phyloP scores from a whole-genome alignment of 1,140 invertebrate species.

The Zaprionus vittiger region DNA sequence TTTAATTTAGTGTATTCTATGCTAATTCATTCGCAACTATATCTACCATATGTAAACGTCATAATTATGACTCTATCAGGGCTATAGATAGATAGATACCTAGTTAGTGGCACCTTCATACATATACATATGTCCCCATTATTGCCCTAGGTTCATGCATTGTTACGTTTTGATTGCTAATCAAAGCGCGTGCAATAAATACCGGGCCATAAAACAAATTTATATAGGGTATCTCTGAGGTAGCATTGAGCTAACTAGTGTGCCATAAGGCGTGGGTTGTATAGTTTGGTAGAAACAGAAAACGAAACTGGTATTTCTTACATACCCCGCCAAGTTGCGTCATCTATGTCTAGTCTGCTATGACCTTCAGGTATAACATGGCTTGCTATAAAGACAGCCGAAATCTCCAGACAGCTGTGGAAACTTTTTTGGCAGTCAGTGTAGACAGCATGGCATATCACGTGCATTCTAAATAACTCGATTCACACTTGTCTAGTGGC shows the following conservation, averaged over 20 bases:
- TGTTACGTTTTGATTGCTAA: conserved; percentile 21
- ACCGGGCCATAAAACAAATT: conserved; percentile 12
- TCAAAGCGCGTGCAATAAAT: conserved; percentile 13
- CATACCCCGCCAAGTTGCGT: background rate
- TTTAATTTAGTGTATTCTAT: background rate
- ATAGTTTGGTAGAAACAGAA: background rate
- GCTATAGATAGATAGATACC: background rate
- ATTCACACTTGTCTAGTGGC: background rate
- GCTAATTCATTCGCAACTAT: background rate
- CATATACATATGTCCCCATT: background rate
- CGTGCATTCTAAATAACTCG: conserved; percentile 27
- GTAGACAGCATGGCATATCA: conserved; percentile 9
- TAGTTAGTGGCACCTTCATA: background rate
- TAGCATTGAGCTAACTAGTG: background rate
- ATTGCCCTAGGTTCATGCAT: conserved; percentile 23
- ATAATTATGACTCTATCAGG: background rate
- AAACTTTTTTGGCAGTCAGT: background rate
- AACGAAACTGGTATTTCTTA: background rate
- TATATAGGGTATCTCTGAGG: conserved; percentile 13
- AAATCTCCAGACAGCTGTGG: background rate
- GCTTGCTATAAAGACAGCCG: background rate
- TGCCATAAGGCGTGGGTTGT: conserved; percentile 33
- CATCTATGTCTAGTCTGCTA: background rate
- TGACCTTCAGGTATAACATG: background rate
- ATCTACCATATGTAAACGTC: background rate